phyloP scores from a whole-genome alignment of 2,888 invertebrate genomes.

The Nemurella pictetii region DNA sequence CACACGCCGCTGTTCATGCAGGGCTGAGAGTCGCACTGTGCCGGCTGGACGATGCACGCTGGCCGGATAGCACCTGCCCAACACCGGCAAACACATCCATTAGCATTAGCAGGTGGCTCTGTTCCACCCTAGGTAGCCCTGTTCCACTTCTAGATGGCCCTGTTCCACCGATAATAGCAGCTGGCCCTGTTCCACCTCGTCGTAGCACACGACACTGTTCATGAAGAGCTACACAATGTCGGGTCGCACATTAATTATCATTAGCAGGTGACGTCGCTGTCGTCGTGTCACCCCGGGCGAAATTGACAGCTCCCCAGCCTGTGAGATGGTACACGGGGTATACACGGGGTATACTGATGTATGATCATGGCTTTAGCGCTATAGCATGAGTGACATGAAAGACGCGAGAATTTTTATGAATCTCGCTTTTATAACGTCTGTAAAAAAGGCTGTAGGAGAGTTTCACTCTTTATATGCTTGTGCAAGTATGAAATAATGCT shows the following conservation, averaged over 20 bases:
- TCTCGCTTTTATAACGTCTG: background rate
- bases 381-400: too few relatives aligned
- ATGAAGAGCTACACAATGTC: too few relatives aligned
- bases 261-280: background rate
- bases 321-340: background rate
- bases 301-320: background rate
- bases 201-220: too few relatives aligned
- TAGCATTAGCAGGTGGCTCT: background rate
- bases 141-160: too few relatives aligned
- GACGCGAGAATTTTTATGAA: background rate
- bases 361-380: too few relatives aligned
- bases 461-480: background rate
- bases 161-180: too few relatives aligned
- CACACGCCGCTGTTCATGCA: conserved; percentile 89
- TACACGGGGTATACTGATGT: background rate
- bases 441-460: background rate
- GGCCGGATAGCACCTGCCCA: conserved; percentile 80
- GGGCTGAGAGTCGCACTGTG: conserved; percentile 81
- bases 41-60: conserved; percentile 80
- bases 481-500: background rate
- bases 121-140: too few relatives aligned
- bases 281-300: background rate
- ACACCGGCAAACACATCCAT: background rate
- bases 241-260: too few relatives aligned
- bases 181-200: too few relatives aligned